A percentile compares a stretch with the other conserved stretches of the same genome.
These are phyloP conservation scores for Bursaphelenchus okinawaensis DNA, from an alignment of 2,888 invertebrate species.

Conservation along the genomic window DNA sequence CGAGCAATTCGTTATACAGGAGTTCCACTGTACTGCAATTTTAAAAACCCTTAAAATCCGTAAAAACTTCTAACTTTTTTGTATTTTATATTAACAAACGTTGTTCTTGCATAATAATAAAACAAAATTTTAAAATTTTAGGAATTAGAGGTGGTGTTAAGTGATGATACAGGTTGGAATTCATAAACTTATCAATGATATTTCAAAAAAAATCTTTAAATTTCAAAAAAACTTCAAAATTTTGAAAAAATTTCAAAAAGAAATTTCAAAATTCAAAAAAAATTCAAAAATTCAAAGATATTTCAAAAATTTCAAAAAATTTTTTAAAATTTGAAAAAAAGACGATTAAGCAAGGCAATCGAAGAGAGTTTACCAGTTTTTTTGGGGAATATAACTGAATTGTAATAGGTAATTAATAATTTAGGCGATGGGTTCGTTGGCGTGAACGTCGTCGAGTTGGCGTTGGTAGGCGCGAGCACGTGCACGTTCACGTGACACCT, in stretches of 20 bases:
- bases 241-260: background rate
- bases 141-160: too few species aligned
- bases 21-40: too few species aligned
- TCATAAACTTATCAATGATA: too few species aligned
- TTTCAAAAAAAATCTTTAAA: too few species aligned
- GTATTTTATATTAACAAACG: too few species aligned
- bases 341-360: background rate
- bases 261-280: background rate
- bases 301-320: background rate
- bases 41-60: too few species aligned
- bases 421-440: background rate
- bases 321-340: background rate
- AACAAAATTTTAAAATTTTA: too few species aligned
- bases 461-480: conserved; percentile 91
- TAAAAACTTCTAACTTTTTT: too few species aligned
- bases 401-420: background rate
- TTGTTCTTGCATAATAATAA: too few species aligned
- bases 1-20: too few species aligned
- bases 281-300: background rate
- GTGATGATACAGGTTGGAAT: too few species aligned
- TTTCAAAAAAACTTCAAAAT: too few species aligned
- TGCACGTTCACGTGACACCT: conserved; percentile 85
- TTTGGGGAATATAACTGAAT: background rate
- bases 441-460: conserved; percentile 76
- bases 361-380: background rate